Percentiles rank a stretch among this genome's conserved stretches.
Evolutionary conservation across 2,113 vertebrate species (phyloP).

Genomic region (Malaclemys terrapin): DNA sequence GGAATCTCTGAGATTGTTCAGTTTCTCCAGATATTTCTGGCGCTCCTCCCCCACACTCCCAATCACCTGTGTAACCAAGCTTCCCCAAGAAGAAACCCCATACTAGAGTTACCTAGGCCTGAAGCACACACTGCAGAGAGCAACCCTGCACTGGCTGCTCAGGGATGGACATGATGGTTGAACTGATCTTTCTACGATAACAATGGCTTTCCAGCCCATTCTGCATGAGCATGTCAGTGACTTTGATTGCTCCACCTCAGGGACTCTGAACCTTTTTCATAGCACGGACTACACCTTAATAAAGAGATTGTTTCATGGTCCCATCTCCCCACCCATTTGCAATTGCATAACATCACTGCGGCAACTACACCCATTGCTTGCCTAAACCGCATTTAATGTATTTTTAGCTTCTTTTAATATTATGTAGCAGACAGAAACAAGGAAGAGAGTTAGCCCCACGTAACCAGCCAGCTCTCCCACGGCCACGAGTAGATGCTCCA

Average conservation of each 20-base stretch:
- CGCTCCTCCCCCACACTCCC: too few species aligned
- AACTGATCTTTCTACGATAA: not conserved
- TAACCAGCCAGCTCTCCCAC: too few species aligned
- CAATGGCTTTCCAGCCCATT: not conserved
- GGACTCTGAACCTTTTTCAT: not conserved
- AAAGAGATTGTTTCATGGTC: not conserved
- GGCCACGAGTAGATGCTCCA: not conserved
- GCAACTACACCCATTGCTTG: not conserved
- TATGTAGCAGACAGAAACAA: not conserved
- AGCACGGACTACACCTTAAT: not conserved
- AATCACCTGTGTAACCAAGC: too few species aligned
- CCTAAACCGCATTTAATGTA: not conserved
- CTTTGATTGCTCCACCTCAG: not conserved
- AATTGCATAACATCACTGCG: not conserved
- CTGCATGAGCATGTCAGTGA: not conserved
- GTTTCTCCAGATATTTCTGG: too few species aligned
- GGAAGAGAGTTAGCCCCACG: too few species aligned
- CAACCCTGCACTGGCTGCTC: not conserved
- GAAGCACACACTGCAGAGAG: not conserved
- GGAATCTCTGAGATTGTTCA: too few species aligned
- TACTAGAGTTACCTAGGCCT: not conserved
- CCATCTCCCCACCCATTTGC: not conserved
- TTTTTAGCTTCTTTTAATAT: not conserved
- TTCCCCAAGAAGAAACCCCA: not conserved
- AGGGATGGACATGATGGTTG: not conserved